Evolutionary conservation across 1,140 invertebrate genomes (phyloP).

Genomic region (Drosophila sp.): DNA sequence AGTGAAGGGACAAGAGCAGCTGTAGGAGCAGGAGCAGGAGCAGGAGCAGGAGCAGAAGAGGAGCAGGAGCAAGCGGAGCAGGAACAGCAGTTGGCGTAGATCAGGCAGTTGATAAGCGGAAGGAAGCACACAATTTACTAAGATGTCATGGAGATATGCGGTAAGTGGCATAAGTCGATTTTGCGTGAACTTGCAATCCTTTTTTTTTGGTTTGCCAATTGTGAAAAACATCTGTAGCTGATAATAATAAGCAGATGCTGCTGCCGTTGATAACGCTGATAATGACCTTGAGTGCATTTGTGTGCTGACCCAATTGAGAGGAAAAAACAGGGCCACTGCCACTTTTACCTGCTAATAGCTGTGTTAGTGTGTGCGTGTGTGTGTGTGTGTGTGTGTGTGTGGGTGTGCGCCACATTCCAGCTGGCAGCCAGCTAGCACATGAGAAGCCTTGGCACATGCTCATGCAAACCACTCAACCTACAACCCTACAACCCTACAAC

Average conservation of each 20-base stretch:
- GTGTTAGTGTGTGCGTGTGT: too few species aligned
- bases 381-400: conserved; percentile 13
- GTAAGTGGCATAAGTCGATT: conserved; percentile 50
- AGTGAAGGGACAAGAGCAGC: too few species aligned
- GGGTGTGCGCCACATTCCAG: conserved; percentile 33
- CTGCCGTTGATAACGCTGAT: conserved; percentile 17
- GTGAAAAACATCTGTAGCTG: conserved; percentile 27
- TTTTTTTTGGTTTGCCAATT: neutral
- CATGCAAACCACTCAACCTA: conserved; percentile 26
- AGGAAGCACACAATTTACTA: conserved; percentile 39
- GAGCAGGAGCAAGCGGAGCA: conserved; percentile 30
- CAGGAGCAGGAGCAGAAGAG: conserved; percentile 35
- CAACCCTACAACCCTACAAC: conserved; percentile 21
- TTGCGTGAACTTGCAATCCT: conserved; percentile 19
- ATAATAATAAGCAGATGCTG: conserved; percentile 37
- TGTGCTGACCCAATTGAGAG: conserved; percentile 34
- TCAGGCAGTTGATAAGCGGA: conserved; percentile 12
- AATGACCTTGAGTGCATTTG: conserved; percentile 53
- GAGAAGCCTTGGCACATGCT: conserved; percentile 44
- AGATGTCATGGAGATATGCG: conserved; percentile 84
- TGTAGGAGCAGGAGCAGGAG: conserved; percentile 6
- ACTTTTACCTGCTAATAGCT: conserved; percentile 25
- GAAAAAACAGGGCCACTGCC: conserved; percentile 4
- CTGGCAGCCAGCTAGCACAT: conserved; percentile 5
- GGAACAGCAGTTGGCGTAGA: conserved; percentile 9